Evolutionary conservation across 2,797 vertebrate species (phyloP), one percentile per base, ranked within the genome.

Genomic region (Aplochiton taeniatus): DNA sequence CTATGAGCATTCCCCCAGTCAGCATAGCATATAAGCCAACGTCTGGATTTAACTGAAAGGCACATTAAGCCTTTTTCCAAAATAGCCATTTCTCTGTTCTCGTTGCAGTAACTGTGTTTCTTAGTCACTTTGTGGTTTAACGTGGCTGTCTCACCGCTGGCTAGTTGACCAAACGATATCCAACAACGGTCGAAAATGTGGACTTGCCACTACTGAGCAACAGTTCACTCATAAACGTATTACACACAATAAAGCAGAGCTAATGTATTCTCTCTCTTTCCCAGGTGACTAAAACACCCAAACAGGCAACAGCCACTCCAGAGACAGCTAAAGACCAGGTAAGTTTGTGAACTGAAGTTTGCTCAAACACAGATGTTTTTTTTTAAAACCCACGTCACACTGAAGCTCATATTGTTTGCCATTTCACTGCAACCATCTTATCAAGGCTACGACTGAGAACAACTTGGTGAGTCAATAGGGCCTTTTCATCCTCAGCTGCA

Each of bases 241-340:
- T 31, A 31, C 31, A 31, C 31, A 31, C 31, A 31, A 31, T 31
- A 31, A 3, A 31, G 6, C 31, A 31, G 31, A 31, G 31, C 3
- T 6, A 31, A 31, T 31, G 31, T 31, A 31, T 31, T 31, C 31
- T 6, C 54, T 31, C 78, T 86, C 54, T 82, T 72, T 79, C 81
- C 61, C 90, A 98, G 96, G 95, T 94, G 61, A 91, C 91, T 86
- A 98, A 98, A 93, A 80, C 93, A 9, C 20, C 85, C 71, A 94
- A 93, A 90, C 91, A 92, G 81, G 91, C 90, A 77, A 81, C 88
- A 65, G 91, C 92, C 68, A 75, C 89, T 73, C 93, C 94, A 62
- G 93, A 90, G 81, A 94, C 92, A 48, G 65, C 92, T 50, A 95
- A 94, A 87, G 94, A 95, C 47, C 93, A 93, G 95, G 97, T 99